Base-by-base conservation (phyloP, 1,140 invertebrate genomes). In the Rhizoglyphus robini region DNA sequence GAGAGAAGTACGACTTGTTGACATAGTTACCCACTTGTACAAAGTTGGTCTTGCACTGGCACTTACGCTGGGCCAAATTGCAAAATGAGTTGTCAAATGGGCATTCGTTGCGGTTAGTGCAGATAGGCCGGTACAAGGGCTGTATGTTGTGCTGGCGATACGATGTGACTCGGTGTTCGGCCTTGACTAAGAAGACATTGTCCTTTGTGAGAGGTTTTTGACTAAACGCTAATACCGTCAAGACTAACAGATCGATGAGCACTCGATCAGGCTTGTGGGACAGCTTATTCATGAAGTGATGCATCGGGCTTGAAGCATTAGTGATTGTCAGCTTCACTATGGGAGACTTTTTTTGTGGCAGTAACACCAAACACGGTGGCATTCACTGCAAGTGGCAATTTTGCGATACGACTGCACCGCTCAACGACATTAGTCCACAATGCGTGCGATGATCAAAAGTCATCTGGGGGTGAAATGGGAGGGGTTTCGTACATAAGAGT, bases 51-150 rank as follows among this genome's bases (percentile, higher is more conserved):
- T 38, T 60, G 15, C 58, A 60, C 23, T 38, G 32, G 29, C 58
- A 60, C 36, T 60, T 60, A 34, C 27, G 15, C 3, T 29, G n/a
- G 2, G 23, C 8, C 8, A 46, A 2, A 46, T 58, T 34, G 27
- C 58, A 60, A 11, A 29, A 8, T n/a, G 30, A 11, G 29, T 60
- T 60, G 27, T 60, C 58, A 51, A 51, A 51, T 46, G 58, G 58
- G 36, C 58, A 60, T 23, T 60, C 32, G 27, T 34, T 60, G 23
- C 1, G 3, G 3, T 1, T 15, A 1, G 27, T 20, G 36, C 58
- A 60, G 15, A 13, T 11, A 27, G 27, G 8, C 13, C 2, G 18
- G 29, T 60, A 46, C n/a, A 38, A 46, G 13, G 29, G 8, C 2
- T 59, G 30, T 27, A 29, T 13, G n/a, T 60, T 29, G 29, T 23